Base-by-base conservation (phyloP, 1,140 invertebrate species). In the Halotydeus destructor region DNA sequence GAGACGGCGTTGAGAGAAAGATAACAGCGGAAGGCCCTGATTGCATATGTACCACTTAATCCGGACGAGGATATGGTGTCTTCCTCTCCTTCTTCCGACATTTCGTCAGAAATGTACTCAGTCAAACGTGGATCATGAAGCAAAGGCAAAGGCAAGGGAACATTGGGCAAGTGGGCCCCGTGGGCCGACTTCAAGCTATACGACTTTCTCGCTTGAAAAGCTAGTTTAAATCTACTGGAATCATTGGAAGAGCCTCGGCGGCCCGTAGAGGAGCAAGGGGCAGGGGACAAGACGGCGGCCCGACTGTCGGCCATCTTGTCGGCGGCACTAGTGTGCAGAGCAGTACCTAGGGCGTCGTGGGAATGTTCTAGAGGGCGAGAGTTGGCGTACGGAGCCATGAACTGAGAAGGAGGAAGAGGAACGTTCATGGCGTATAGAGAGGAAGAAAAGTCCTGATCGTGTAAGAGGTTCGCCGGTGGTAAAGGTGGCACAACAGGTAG, bases 171-270 rank as follows among this genome's bases (percentile, higher is more conserved):
- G n/a, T n/a, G n/a, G n/a, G n/a, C n/a, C n/a, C n/a, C n/a, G 38
- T 41, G 40, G 6, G 45, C 38, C 1, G 49, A 45, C 48, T 56
- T 57, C 52, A 61, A 55, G 51, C 59, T 61, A 45, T 51, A 54
- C 11, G 58, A 59, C 49, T 60, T 60, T 49, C 54, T 53, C 43
- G 60, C 53, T 39, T 54, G 55, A 50, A 52, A 57, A 14, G 50
- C 46, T n/a, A n/a, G n/a, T n/a, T n/a, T n/a, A n/a, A n/a, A n/a
- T n/a, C n/a, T n/a, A n/a, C n/a, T n/a, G n/a, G n/a, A n/a, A n/a
- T n/a, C n/a, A n/a, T n/a, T n/a, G n/a, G n/a, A n/a, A n/a, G n/a
- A n/a, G n/a, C n/a, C n/a, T n/a, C n/a, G n/a, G n/a, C n/a, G 44
- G 49, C 49, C 34, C 51, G 41, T 12, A 35, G 18, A 41, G 24